Conservation (phyloP, 2,113 vertebrate genomes). For the Helogale parvula region DNA sequence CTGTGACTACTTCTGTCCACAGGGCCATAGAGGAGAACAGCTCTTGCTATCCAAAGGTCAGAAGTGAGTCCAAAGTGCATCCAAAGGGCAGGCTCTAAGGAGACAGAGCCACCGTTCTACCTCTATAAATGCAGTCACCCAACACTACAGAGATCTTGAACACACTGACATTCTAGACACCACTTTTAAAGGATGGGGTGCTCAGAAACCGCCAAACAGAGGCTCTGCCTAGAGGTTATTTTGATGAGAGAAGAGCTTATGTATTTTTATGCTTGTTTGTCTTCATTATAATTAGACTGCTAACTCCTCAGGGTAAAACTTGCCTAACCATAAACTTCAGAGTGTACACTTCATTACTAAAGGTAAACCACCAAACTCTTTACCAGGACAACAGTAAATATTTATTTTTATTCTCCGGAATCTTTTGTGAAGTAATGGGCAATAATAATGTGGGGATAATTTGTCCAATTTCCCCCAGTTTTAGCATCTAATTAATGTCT, state of each 20-base stretch:
- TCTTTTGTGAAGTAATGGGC: not conserved
- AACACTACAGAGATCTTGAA: not conserved
- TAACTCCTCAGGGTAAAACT: conserved; percentile 37
- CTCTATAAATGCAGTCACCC: not conserved
- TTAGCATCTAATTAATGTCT: conserved; percentile 34
- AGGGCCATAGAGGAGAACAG: not conserved
- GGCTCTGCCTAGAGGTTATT: not conserved
- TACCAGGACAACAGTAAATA: conserved; percentile 10
- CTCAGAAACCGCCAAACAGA: not conserved
- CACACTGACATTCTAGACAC: not conserved
- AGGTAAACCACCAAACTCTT: conserved; percentile 45
- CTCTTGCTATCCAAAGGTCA: not conserved
- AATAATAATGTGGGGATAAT: not conserved
- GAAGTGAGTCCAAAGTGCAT: not conserved
- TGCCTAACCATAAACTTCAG: conserved; percentile 31
- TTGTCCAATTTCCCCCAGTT: not conserved
- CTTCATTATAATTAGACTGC: conserved; percentile 57
- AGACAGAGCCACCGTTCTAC: not conserved
- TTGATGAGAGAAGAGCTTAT: not conserved
- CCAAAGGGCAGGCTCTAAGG: not conserved
- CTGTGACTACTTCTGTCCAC: not conserved
- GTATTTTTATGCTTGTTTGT: conserved; percentile 32
- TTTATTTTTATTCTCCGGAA: not conserved
- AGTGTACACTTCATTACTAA: not conserved
- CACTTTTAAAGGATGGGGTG: not conserved